phyloP scores from a whole-genome alignment of 2,113 vertebrate species.

The Electrona antarctica region DNA sequence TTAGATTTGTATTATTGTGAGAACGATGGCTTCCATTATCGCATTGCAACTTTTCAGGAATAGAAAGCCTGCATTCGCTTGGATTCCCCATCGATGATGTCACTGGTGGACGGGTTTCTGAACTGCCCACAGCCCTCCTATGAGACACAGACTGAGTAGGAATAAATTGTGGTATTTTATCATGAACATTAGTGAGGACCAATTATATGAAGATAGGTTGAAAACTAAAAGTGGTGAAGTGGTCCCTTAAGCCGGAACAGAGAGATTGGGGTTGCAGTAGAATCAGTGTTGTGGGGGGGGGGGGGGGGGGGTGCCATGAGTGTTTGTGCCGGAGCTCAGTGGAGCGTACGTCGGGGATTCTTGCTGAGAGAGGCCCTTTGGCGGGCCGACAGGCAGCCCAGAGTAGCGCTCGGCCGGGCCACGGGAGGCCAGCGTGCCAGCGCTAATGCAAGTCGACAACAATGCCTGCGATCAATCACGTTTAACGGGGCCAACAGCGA shows the following conservation, averaged over 20 bases:
- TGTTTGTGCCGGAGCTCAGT: slow-evolving; percentile 43
- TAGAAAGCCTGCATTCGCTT: too few species aligned
- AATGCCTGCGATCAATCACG: slow-evolving; percentile 62
- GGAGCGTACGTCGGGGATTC: slow-evolving; percentile 43
- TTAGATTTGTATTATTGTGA: too few species aligned
- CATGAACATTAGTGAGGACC: too few species aligned
- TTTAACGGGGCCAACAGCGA: slow-evolving; percentile 52
- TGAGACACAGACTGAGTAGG: too few species aligned
- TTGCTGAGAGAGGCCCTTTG: slow-evolving; percentile 61
- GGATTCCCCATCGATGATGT: too few species aligned
- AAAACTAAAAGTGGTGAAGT: not conserved
- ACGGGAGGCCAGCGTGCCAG: slow-evolving; percentile 35
- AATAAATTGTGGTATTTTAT: too few species aligned
- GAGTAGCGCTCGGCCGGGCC: slow-evolving; percentile 40
- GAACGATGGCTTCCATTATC: too few species aligned
- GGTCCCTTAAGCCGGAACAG: not conserved
- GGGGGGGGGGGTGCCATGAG: not conserved
- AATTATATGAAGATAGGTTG: too few species aligned
- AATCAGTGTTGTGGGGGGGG: not conserved
- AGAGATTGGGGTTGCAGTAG: not conserved
- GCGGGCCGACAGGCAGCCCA: slow-evolving; percentile 36
- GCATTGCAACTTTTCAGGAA: too few species aligned
- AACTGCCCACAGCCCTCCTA: too few species aligned
- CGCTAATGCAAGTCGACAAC: slow-evolving; percentile 49
- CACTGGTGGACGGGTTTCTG: too few species aligned